Evolutionary conservation across 2,113 vertebrate genomes (phyloP), one percentile per base, ranked within the genome.

Genomic region (Macheiramphus alcinus): DNA sequence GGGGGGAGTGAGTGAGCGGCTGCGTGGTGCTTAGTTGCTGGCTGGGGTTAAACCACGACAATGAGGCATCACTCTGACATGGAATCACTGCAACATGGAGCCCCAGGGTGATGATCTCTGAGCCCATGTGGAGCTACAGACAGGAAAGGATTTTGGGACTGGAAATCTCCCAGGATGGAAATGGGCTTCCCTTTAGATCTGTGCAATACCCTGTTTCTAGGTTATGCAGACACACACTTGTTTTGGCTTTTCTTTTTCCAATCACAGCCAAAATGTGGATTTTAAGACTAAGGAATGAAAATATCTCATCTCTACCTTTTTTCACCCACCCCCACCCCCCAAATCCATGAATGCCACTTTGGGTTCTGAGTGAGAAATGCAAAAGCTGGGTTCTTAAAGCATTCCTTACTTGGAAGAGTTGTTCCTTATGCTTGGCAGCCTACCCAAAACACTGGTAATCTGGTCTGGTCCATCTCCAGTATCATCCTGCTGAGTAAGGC

Each of bases 261-360:
- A 0, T 71, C 47, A 63, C 8, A 74, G 14, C 2, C 32, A 62
- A 89, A 80, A 52, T 55, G 26, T 40, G 56, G 34, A 93, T 75
- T 94, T 91, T 84, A 91, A 80, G 20, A 74, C 25, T 45, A 47
- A 23, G 16, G 16, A 65, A 74, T 80, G 13, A 87, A 95, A 84
- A 63, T 55, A 53, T 43, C 26, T 83, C 61, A 31, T 34, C 15
- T 90, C 21, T 40, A 11, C 58, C 26, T 9, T 90, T 76, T 86
- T 78, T 15, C 1, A 4, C 3, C 3, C 3, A 3, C 8, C 3
- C 2, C 4, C 23, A 14, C 8, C 1, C 1, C 6, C 21, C 80
- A 56, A 34, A 53, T 23, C 63, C 59, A 84, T 1, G 1, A 74
- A 62, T 3, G 14, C 55, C 13, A 45, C 32, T 74, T 42, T 32